Percentiles rank a stretch among this genome's conserved stretches.
These are phyloP conservation scores for Chaetorhynchus papuensis DNA, from an alignment of 2,113 vertebrate species.

Conservation along the genomic window DNA sequence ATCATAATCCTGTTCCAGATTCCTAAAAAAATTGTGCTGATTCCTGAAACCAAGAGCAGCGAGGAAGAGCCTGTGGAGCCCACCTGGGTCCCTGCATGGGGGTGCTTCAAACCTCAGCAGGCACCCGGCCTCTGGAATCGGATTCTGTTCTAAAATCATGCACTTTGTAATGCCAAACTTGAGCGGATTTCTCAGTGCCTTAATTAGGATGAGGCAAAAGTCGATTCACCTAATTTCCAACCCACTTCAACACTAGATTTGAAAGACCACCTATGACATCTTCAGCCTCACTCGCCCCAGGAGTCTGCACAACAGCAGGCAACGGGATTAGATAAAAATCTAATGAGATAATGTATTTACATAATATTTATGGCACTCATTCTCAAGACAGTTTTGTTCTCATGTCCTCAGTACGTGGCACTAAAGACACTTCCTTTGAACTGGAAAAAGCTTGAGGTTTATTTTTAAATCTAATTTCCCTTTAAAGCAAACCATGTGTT, in stretches of 20 bases:
- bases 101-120: not conserved
- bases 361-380: slow-evolving; percentile 21
- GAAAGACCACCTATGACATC: slow-evolving; percentile 6
- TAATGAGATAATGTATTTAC: slow-evolving; percentile 43
- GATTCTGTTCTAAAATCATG: not conserved
- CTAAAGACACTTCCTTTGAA: not conserved
- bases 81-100: not conserved
- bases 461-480: slow-evolving; percentile 13
- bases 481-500: slow-evolving; percentile 19
- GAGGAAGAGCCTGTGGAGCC: not conserved
- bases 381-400: not conserved
- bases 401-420: not conserved
- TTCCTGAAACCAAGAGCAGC: not conserved
- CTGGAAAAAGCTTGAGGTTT: not conserved
- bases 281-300: not conserved
- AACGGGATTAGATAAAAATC: not conserved
- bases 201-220: slow-evolving; percentile 25
- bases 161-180: not conserved
- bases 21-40: not conserved
- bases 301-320: not conserved
- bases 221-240: not conserved
- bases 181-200: not conserved
- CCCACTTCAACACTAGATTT: not conserved
- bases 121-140: not conserved
- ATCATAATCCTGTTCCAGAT: not conserved